Base-by-base conservation (phyloP, 2,797 vertebrate genomes). In the Peromyscus aztecus region DNA sequence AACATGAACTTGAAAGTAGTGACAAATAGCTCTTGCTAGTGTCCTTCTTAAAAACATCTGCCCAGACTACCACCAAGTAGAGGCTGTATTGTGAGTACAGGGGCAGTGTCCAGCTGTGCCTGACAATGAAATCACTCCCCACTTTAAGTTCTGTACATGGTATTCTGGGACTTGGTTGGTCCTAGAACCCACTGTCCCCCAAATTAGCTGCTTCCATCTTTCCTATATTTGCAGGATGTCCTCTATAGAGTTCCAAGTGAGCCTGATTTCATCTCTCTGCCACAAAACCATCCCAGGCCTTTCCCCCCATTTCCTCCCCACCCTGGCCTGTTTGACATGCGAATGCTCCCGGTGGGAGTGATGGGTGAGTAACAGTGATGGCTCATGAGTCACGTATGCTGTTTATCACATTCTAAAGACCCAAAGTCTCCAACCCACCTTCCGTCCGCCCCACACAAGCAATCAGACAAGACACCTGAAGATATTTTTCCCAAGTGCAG, bases 401-500 rank as follows among this genome's bases (percentile, higher is more conserved):
- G 55, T 34, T 84, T 73, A 81, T 92, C 57, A 75, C 40, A 43
- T 67, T 46, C 81, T 84, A 75, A 87, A 81, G 52, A 71, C n/a
- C 76, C 43, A 69, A 78, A 86, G 57, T 7, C 69, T 63, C 73
- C 63, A 59, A 49, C 34, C 24, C 43, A 80, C 37, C 40, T 52
- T 86, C 61, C 61, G 34, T 12, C 29, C 31, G 81, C 21, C 71
- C 86, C 91, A 61, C 6, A 40, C 85, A 71, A n/a, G 7, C 40
- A 88, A 81, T 92, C 92, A 96, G 81, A 96, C 89, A 93, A 83
- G 65, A 98, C 61, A 96, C 95, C 80, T 17, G 69, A 95, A 96
- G 92, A 93, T 46, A 29, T 86, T 94, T 96, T 95, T 86, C 80
- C 96, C 95, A 96, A 97, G 96, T 91, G 91, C 96, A 97, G 94